These are phyloP conservation scores for Agapornis roseicollis DNA, from an alignment of 2,113 vertebrate genomes.

Conservation along the genomic window DNA sequence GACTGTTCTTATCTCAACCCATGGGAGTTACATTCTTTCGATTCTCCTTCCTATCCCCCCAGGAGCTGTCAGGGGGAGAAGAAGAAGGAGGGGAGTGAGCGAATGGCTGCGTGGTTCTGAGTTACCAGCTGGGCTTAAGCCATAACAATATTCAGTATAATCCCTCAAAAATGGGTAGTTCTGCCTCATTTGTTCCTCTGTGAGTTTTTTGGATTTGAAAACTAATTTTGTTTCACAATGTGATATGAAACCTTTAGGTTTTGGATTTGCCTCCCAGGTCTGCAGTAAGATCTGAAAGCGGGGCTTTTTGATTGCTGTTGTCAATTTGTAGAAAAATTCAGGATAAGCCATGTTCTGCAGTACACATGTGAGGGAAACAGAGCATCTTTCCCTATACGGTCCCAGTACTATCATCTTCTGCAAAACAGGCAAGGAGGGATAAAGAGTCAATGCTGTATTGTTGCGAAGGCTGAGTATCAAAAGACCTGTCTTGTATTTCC, in stretches of 20 bases:
- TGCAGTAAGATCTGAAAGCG: not conserved
- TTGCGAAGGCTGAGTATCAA: not conserved
- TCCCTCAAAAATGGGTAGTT: not conserved
- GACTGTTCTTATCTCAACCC: too few species aligned
- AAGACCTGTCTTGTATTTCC: not conserved
- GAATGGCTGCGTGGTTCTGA: too few species aligned
- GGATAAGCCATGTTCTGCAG: not conserved
- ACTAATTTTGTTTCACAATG: not conserved
- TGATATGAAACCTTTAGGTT: not conserved
- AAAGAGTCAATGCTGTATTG: not conserved
- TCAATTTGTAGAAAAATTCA: not conserved
- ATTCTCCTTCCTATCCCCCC: too few species aligned
- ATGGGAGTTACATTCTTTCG: too few species aligned
- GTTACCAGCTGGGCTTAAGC: too few species aligned
- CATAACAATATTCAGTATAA: not conserved
- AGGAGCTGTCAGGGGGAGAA: too few species aligned
- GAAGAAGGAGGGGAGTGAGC: too few species aligned
- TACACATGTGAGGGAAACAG: not conserved
- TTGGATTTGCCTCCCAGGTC: not conserved
- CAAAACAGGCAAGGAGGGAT: not conserved
- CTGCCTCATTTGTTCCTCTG: not conserved
- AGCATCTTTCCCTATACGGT: not conserved
- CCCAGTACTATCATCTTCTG: accelerated
- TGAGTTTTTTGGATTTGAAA: not conserved
- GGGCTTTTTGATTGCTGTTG: not conserved